Conservation (phyloP, 2,888 invertebrate genomes). For the Argyra leucocephala region DNA sequence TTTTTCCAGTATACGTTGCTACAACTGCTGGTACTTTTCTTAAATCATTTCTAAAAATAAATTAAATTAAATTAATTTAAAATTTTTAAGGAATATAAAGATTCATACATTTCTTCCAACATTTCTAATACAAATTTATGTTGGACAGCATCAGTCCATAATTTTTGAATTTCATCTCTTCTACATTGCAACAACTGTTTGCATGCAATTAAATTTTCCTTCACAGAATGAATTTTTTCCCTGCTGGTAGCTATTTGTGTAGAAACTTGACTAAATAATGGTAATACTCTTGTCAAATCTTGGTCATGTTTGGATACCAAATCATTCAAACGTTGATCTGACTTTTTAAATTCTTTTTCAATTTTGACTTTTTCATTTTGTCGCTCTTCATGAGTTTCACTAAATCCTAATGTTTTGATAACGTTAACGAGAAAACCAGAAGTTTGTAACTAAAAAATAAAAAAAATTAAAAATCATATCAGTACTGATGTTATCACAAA, state of each 20-base stretch:
- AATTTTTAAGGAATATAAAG: neutral
- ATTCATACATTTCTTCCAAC: conserved; percentile 66
- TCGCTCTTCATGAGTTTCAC: conserved; percentile 85
- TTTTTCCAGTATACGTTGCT: conserved; percentile 54
- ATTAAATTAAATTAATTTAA: neutral
- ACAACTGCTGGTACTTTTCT: conserved; percentile 63
- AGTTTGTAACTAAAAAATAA: neutral
- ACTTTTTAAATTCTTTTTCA: conserved; percentile 85
- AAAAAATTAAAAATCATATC: neutral
- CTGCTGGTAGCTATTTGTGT: conserved; percentile 65
- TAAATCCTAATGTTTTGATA: conserved; percentile 85
- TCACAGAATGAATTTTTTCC: conserved; percentile 65
- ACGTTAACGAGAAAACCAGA: conserved; percentile 78
- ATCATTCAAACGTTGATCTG: conserved; percentile 80
- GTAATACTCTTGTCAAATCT: conserved; percentile 62
- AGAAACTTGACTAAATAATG: conserved; percentile 68
- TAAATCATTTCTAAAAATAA: conserved; percentile 55
- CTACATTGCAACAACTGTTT: conserved; percentile 79
- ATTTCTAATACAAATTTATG: conserved; percentile 83
- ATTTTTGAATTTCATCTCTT: conserved; percentile 80
- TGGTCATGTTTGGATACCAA: conserved; percentile 79
- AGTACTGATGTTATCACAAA: neutral
- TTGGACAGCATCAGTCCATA: conserved; percentile 94
- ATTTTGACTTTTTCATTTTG: conserved; percentile 88
- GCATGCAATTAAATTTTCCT: conserved; percentile 72